These are phyloP conservation scores for Gulo gulo DNA, from an alignment of 2,113 vertebrate species.

Conservation along the genomic window DNA sequence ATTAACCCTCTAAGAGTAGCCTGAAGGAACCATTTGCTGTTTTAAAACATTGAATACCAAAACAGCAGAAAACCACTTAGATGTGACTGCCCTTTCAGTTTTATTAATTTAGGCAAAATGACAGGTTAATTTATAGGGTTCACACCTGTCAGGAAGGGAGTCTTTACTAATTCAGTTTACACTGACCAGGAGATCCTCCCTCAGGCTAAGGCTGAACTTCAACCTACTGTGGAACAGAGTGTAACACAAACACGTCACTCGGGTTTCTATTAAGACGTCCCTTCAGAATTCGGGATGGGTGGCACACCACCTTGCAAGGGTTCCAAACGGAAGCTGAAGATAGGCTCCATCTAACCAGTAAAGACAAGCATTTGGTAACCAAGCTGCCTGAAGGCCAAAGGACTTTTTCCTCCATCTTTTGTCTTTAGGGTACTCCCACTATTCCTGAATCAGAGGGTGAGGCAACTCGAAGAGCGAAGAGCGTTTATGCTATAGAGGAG, in stretches of 20 bases:
- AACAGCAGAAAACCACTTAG: constrained; percentile 44
- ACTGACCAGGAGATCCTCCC: constrained; percentile 32
- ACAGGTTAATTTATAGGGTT: constrained; percentile 45
- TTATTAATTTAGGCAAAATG: constrained; percentile 63
- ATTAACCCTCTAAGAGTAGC: constrained; percentile 35
- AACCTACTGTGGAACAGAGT: constrained; percentile 33
- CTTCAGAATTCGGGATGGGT: constrained; percentile 7
- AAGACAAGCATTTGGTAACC: background rate
- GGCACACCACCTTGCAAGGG: background rate
- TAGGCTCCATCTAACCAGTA: background rate
- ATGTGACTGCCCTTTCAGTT: constrained; percentile 27
- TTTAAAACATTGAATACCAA: constrained; percentile 57
- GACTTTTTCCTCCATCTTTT: constrained; percentile 6
- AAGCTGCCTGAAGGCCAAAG: background rate
- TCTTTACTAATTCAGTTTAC: constrained; percentile 54
- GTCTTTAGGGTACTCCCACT: background rate
- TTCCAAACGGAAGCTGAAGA: background rate
- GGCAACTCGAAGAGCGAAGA: background rate
- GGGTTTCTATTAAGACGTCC: constrained; percentile 21
- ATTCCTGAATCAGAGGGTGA: background rate
- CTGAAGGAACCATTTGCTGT: constrained; percentile 46
- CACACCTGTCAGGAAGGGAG: constrained; percentile 32
- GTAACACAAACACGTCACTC: constrained; percentile 25
- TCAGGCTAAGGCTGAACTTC: constrained; percentile 65
- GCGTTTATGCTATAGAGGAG: background rate